Base-by-base conservation (phyloP, 2,888 invertebrate genomes). In the Acanthopleura granulata region DNA sequence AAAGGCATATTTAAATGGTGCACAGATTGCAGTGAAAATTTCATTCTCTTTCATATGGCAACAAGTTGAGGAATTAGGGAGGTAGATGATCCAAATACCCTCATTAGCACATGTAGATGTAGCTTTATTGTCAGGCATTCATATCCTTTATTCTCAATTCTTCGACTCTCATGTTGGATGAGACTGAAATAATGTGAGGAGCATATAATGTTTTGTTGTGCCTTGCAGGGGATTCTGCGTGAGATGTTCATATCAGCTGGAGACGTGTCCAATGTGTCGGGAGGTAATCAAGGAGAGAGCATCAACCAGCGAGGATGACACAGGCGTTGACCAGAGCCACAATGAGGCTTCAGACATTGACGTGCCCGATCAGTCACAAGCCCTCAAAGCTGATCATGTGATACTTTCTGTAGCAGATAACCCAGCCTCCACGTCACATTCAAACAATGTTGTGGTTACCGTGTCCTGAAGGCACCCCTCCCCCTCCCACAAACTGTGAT, bases 191-290 rank as follows among this genome's bases (percentile, higher is more conserved):
- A 3, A 40, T 40, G 40, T 40, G 9, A 3, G 9, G 40, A 6
- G 40, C 4, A 40, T n/a, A n/a, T n/a, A n/a, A n/a, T n/a, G 9
- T 40, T 40, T 40, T 40, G 40, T 40, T 40, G 40, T 40, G 9
- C 40, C 40, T 92, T 93, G 73, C 91, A 93, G 96, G 91, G 97
- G 96, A 61, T 96, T 97, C 91, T 97, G 97, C 91, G 86, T 85
- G 78, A 83, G 81, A 12, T 90, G 90, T 82, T 87, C 88, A 14
- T 92, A 94, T 75, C 95, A 95, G 89, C 89, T 97, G 82, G 93
- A 93, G 81, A 94, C 94, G 82, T 97, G 97, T 90, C 97, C 97
- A 18, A 94, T 97, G 93, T 97, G 97, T 91, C 93, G 97, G 83
- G 92, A 93, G 76, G 91, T 92, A 72, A 94, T 95, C 83, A 91